Conservation (phyloP, 2,888 invertebrate genomes). For the Emmelina monodactyla region DNA sequence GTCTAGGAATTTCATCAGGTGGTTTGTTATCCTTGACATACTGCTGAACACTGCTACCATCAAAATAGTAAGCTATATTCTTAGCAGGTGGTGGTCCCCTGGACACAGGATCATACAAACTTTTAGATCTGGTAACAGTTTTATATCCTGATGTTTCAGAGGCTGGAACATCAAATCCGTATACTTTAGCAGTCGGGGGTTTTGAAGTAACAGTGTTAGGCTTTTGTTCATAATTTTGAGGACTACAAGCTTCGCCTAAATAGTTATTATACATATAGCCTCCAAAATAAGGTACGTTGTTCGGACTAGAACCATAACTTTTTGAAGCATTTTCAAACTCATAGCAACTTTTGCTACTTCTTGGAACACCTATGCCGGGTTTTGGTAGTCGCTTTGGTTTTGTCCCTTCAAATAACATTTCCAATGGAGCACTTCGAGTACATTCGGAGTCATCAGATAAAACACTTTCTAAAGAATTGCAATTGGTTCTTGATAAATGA, state of each 20-base stretch:
- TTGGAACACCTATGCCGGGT: slow-evolving; percentile 32
- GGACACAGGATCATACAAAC: slow-evolving; percentile 47
- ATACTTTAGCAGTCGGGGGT: slow-evolving; percentile 36
- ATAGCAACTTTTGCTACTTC: slow-evolving; percentile 55
- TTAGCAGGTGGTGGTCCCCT: slow-evolving; percentile 46
- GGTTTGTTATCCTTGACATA: slow-evolving; percentile 40
- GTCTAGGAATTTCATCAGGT: slow-evolving; percentile 67
- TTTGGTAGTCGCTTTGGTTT: slow-evolving; percentile 45
- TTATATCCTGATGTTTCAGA: slow-evolving; percentile 40
- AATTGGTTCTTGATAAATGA: slow-evolving; percentile 71
- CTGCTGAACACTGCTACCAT: slow-evolving; percentile 50
- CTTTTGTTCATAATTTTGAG: slow-evolving; percentile 21
- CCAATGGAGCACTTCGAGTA: slow-evolving; percentile 80
- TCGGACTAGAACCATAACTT: slow-evolving; percentile 71
- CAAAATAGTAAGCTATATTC: slow-evolving; percentile 61
- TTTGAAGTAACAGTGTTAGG: slow-evolving; percentile 24
- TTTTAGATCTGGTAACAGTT: slow-evolving; percentile 53
- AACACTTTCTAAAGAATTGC: slow-evolving; percentile 82
- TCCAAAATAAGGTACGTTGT: slow-evolving; percentile 59
- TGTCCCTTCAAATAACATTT: slow-evolving; percentile 71
- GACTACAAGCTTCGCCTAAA: slow-evolving; percentile 28
- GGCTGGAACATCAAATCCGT: slow-evolving; percentile 44
- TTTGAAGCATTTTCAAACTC: slow-evolving; percentile 65
- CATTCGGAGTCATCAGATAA: slow-evolving; percentile 81
- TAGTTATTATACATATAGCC: slow-evolving; percentile 65